Conservation (phyloP, 2,113 vertebrate species). For the Rhabdornis inornatus region DNA sequence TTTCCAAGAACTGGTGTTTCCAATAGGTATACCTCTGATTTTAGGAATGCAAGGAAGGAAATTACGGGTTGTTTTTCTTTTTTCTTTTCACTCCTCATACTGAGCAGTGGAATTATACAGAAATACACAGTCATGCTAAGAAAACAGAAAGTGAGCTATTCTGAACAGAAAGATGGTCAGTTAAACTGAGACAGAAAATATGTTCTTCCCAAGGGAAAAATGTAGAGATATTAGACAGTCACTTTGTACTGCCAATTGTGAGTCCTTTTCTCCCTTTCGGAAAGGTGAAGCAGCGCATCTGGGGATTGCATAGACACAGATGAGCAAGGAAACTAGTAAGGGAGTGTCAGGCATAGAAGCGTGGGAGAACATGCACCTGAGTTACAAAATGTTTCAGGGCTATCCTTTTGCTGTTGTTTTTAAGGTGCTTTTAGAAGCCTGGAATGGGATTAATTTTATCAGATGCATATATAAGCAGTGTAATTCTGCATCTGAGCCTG, state of each 20-base stretch:
- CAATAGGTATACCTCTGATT: neutral
- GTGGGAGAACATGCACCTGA: neutral
- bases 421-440: neutral
- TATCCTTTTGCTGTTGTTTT: neutral
- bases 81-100: neutral
- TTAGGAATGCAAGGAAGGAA: neutral
- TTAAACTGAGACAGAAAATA: neutral
- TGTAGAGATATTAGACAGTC: neutral
- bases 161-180: neutral
- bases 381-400: neutral
- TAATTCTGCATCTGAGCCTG: neutral
- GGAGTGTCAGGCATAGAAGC: neutral
- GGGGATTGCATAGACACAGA: neutral
- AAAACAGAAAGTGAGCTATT: neutral
- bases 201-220: neutral
- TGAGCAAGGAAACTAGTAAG: neutral
- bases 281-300: rapidly evolving
- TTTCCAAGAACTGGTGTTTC: neutral
- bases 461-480: neutral
- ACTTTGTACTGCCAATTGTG: neutral
- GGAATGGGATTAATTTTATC: neutral
- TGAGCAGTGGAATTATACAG: neutral
- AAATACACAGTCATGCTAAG: neutral
- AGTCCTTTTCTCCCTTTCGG: neutral
- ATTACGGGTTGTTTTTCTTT: rapidly evolving